Evolutionary conservation across 2,888 invertebrate genomes (phyloP).

Genomic region (Agonum fuliginosum): DNA sequence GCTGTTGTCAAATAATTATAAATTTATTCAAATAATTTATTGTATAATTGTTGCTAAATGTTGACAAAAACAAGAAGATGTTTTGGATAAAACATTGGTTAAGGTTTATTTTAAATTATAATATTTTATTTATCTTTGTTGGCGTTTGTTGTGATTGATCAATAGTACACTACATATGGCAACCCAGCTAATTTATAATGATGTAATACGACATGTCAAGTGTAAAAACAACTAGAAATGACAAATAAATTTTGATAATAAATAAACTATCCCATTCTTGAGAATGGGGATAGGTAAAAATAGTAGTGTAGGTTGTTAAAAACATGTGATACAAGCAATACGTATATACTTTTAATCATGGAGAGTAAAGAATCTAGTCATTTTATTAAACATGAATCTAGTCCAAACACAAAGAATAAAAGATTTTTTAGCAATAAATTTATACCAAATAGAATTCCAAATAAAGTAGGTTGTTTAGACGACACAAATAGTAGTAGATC

Average conservation of each 20-base stretch:
- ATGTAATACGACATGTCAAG: conserved; percentile 51
- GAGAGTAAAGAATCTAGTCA: conserved; percentile 58
- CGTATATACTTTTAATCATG: conserved; percentile 47
- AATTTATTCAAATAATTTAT: too few relatives aligned
- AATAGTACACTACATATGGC: conserved; percentile 14
- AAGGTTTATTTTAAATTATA: background rate
- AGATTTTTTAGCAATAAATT: conserved; percentile 58
- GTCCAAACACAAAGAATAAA: conserved; percentile 53
- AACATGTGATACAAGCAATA: conserved; percentile 55
- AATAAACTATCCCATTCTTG: conserved; percentile 45
- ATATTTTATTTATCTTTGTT: background rate
- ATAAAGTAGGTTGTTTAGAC: conserved; percentile 70
- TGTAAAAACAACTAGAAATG: conserved; percentile 54
- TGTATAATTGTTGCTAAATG: too few relatives aligned
- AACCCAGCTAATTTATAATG: conserved; percentile 25
- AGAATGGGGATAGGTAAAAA: conserved; percentile 47
- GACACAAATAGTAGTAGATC: conserved; percentile 63
- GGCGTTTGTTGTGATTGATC: background rate
- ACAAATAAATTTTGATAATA: conserved; percentile 52
- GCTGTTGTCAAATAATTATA: too few relatives aligned
- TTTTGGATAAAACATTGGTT: too few relatives aligned
- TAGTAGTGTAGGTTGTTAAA: conserved; percentile 24
- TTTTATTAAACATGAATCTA: conserved; percentile 57
- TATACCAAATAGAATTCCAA: conserved; percentile 70
- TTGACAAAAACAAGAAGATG: too few relatives aligned